Conservation (phyloP, 1,140 invertebrate genomes). For the Ridgeia piscesae region DNA sequence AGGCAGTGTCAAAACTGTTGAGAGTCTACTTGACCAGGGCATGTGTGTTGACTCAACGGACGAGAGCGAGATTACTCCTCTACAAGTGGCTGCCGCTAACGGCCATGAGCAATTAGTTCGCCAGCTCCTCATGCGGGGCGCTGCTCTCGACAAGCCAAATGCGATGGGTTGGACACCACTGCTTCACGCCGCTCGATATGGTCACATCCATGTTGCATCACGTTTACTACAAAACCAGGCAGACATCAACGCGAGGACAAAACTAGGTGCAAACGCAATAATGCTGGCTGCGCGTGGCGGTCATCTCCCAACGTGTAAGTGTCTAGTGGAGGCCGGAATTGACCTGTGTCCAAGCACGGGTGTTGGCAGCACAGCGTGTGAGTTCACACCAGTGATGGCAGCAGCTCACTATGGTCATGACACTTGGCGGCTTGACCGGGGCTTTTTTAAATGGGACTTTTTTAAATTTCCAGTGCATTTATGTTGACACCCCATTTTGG, state of each 20-base stretch:
- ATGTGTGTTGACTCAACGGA: constrained; percentile 42
- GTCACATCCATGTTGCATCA: constrained; percentile 40
- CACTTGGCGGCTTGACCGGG: constrained; percentile 50
- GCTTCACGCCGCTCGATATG: constrained; percentile 54
- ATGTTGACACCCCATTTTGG: constrained; percentile 56
- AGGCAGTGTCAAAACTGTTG: constrained; percentile 45
- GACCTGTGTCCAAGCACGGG: constrained; percentile 39
- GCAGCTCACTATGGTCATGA: constrained; percentile 56
- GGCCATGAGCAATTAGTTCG: constrained; percentile 53
- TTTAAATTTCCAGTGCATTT: too few relatives aligned
- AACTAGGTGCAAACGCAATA: constrained; percentile 39
- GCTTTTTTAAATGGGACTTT: constrained; percentile 48
- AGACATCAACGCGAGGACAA: constrained; percentile 20
- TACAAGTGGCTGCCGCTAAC: constrained; percentile 53
- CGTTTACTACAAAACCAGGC: constrained; percentile 20
- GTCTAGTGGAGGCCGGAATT: constrained; percentile 50
- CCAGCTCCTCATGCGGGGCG: constrained; percentile 54
- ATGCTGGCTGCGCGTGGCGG: constrained; percentile 53
- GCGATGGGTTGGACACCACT: constrained; percentile 55
- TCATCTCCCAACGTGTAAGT: constrained; percentile 48
- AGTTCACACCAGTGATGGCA: constrained; percentile 51
- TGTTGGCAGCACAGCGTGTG: constrained; percentile 42
- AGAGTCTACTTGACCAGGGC: constrained; percentile 48
- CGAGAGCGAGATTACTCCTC: constrained; percentile 47
- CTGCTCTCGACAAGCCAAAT: constrained; percentile 53